Evolutionary conservation across 2,888 invertebrate genomes (phyloP).

Genomic region (Chrysina gloriosa): DNA sequence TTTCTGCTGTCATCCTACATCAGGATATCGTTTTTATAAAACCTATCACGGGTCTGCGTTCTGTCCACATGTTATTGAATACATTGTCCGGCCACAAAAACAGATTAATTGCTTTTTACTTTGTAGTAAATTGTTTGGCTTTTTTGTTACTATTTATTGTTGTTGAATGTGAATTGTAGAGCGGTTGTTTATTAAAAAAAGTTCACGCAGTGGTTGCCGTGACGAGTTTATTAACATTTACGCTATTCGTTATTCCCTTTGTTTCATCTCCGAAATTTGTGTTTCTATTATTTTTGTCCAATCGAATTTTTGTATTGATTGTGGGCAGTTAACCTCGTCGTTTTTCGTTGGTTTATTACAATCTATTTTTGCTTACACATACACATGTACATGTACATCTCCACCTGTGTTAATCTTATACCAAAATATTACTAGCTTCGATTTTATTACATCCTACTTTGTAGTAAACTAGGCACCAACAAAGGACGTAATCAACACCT

Average conservation of each 20-base stretch:
- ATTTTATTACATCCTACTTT: too few species aligned
- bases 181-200: constrained; percentile 34
- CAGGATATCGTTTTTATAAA: constrained; percentile 49
- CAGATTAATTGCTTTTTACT: constrained; percentile 62
- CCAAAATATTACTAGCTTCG: too few species aligned
- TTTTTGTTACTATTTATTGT: constrained; percentile 37
- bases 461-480: too few species aligned
- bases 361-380: too few species aligned
- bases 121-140: constrained; percentile 42
- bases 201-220: constrained; percentile 20
- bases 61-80: constrained; percentile 62
- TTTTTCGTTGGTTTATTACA: neutral
- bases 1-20: constrained; percentile 50
- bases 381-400: too few species aligned
- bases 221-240: constrained; percentile 30
- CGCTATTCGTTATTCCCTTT: constrained; percentile 4
- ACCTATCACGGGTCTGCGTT: constrained; percentile 50
- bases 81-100: constrained; percentile 58
- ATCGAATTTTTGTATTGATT: neutral
- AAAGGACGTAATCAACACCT: too few species aligned
- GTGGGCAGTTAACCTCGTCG: neutral
- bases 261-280: neutral
- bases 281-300: constrained; percentile 4
- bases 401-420: too few species aligned
- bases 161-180: constrained; percentile 30